Evolutionary conservation across 2,113 vertebrate species (phyloP), one percentile per base, ranked within the genome.

Genomic region (Antigone vipio): DNA sequence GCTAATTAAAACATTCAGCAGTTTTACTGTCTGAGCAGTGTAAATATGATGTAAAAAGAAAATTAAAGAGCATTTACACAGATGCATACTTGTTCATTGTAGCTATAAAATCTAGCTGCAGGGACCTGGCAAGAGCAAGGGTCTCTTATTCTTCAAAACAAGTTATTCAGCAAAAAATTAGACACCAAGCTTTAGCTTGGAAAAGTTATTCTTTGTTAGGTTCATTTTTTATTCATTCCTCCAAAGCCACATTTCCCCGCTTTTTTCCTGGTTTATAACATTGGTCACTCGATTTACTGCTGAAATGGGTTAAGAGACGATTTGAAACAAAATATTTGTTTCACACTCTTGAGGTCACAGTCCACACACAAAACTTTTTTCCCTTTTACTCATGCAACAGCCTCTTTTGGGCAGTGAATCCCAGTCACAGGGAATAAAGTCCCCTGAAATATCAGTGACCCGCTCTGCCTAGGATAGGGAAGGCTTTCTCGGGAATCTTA

Each of bases 1-100:
- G 75, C 81, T 97, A 95, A 96, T 96, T 96, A 96, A 95, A 96
- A 89, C 84, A 92, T 96, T 95, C 87, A 88, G 63, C 86, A 93
- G 86, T 91, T 97, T 95, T 94, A 92, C 94, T 95, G 84, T 97
- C 81, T 94, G 90, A 94, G 93, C 66, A 94, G 63, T 84, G 94
- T 76, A 96, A 95, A 96, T 96, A 94, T 29, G 84, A 93, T 91
- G 71, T 93, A 89, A 94, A 95, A 92, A 95, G 93, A 95, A 95
- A 93, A 87, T 91, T 91, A 90, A 81, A 89, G 91, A 95, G 49
- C 84, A 94, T 96, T 97, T 94, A 85, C 86, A 96, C 95, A 96
- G 95, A 95, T 95, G 92, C 77, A 53, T 92, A 47, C 89, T 97
- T 97, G 85, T 93, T 93, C 94, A 86, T 73, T 95, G 91, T 94